Base-by-base conservation (phyloP, 2,888 invertebrate genomes). In the Monoplex corrugatus region DNA sequence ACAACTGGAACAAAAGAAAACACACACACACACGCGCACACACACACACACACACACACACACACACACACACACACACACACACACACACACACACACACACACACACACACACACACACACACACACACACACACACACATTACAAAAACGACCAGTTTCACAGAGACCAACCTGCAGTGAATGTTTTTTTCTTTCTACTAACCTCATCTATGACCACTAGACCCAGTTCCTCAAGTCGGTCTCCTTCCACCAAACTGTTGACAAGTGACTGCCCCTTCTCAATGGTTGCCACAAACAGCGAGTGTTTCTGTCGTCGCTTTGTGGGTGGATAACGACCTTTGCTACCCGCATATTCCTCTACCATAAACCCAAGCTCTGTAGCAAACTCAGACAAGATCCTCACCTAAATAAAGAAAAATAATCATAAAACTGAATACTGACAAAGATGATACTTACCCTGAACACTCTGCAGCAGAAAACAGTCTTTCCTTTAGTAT, bases 271-370 rank as follows among this genome's bases (percentile, higher is more conserved):
- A 97, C 86, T 98, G 97, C 5, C 98, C 98, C 96, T 99, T 99
- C 96, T 99, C 99, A 91, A 99, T 98, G 0, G 99, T 99, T 1
- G 98, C 98, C 80, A 99, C 97, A 94, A 98, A 99, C 82, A 99
- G 97, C 63, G 98, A 98, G 92, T 97, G 97, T 94, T 98, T 98
- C 43, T 97, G 97, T 23, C 98, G 96, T 90, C 98, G 97, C 94
- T 97, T 97, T 0, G 98, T 97, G 0, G 99, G 99, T 78, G 98
- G 98, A 95, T 98, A 97, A 75, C 95, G 94, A 0, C 99, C 99
- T 96, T 98, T 98, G 83, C 98, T 98, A 0, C 97, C 98, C 0
- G 99, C 99, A 96, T 99, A 99, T 96, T 99, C 99, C 96, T 99
- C 99, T 0, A 99, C 97, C 91, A 98, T 96, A 95, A 99, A 99